These are phyloP conservation scores for Bagarius yarrelli DNA, from an alignment of 2,113 vertebrate genomes.

Conservation along the genomic window DNA sequence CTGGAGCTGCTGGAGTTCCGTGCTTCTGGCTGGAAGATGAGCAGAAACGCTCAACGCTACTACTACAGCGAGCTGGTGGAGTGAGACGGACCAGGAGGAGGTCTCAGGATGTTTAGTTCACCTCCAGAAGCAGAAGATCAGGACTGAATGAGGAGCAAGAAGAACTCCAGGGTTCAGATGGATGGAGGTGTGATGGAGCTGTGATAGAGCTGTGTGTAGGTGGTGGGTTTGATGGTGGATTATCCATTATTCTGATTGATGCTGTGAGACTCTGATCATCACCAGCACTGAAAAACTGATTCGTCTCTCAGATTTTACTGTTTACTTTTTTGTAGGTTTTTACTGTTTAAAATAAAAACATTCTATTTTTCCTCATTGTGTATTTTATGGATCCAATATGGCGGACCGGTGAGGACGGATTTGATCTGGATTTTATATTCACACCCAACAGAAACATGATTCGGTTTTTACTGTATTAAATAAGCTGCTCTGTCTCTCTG, in stretches of 20 bases:
- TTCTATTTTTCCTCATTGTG: neutral
- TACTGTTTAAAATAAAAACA: neutral
- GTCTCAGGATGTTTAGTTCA: neutral
- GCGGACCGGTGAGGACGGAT: too few relatives aligned
- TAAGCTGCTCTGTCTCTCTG: too few relatives aligned
- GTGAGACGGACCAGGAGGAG: constrained; percentile 54
- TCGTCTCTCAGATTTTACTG: neutral
- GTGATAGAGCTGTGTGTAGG: neutral
- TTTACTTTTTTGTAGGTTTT: neutral
- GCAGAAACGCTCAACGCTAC: constrained; percentile 85
- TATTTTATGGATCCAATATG: too few relatives aligned
- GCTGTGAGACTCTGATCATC: neutral
- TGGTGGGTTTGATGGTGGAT: neutral
- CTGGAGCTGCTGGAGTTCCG: constrained; percentile 95
- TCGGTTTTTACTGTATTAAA: too few relatives aligned
- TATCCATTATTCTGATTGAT: neutral
- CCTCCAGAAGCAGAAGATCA: neutral
- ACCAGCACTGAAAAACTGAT: neutral
- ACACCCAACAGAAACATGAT: too few relatives aligned
- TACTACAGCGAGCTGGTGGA: constrained; percentile 92
- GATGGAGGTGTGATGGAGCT: neutral
- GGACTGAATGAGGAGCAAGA: too few relatives aligned
- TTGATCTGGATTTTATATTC: too few relatives aligned
- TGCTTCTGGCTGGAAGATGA: constrained; percentile 89
- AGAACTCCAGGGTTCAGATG: neutral